Percentiles rank a stretch among this genome's conserved stretches.
phyloP scores from a whole-genome alignment of 2,113 vertebrate species.

The Callaeas wilsoni region DNA sequence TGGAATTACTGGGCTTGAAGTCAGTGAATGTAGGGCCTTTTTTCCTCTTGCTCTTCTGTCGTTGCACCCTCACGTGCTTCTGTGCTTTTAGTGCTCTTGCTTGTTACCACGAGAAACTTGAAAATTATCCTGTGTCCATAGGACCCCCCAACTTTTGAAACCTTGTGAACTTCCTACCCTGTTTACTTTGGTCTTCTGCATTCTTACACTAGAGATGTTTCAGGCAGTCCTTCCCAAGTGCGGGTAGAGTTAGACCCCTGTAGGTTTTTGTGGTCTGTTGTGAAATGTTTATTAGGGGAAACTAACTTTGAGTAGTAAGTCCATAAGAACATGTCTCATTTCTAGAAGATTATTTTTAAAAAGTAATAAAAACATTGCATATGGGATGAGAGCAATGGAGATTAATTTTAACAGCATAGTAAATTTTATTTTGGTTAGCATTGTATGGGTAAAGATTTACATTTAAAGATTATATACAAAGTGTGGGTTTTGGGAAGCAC shows the following conservation, averaged over 20 bases:
- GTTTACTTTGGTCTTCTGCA: neutral
- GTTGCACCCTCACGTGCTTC: accelerated
- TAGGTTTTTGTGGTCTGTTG: neutral
- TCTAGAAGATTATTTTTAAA: neutral
- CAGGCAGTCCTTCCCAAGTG: neutral
- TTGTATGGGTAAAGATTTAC: neutral
- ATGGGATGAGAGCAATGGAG: neutral
- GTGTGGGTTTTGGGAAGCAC: neutral
- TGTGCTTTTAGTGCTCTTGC: neutral
- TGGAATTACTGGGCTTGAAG: neutral
- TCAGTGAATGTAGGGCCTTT: neutral
- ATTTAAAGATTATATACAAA: neutral
- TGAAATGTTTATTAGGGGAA: neutral
- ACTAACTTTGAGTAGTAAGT: neutral
- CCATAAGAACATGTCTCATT: neutral
- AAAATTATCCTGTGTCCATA: neutral
- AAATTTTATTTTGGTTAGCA: neutral
- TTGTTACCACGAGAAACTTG: neutral
- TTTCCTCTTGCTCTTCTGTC: neutral
- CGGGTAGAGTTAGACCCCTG: neutral
- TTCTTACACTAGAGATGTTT: neutral
- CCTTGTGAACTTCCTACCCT: neutral
- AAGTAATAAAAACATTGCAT: neutral
- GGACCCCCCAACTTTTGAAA: neutral
- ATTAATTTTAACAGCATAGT: neutral